Evolutionary conservation across 2,113 vertebrate species (phyloP).

Genomic region (Peromyscus californicus): DNA sequence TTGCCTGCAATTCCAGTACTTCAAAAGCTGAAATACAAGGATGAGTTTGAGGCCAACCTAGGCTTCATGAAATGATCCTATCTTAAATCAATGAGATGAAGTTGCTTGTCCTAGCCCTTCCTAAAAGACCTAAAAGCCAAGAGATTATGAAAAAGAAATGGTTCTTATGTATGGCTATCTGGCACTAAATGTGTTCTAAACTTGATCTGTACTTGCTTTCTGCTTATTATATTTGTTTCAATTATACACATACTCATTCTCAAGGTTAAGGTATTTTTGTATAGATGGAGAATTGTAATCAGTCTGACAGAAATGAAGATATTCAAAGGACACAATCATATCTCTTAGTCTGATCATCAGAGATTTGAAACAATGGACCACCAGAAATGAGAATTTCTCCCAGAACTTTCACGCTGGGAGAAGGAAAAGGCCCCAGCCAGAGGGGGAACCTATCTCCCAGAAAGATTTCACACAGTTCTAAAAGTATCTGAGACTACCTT

Average conservation of each 20-base stretch:
- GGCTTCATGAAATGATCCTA: not conserved
- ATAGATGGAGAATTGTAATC: not conserved
- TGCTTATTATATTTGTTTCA: not conserved
- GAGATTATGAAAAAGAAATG: not conserved
- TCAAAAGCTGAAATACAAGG: not conserved
- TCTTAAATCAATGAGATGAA: not conserved
- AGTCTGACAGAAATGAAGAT: not conserved
- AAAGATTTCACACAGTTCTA: not conserved
- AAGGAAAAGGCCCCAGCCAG: not conserved
- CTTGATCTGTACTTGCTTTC: not conserved
- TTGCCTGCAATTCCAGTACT: not conserved
- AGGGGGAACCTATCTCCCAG: not conserved
- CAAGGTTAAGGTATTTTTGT: not conserved
- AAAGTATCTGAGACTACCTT: not conserved
- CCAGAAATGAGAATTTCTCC: not conserved
- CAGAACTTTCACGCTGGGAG: not conserved
- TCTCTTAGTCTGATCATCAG: not conserved
- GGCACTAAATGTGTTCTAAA: not conserved
- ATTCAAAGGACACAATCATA: not conserved
- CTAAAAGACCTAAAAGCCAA: not conserved
- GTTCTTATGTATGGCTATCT: not conserved
- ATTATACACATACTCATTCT: not conserved
- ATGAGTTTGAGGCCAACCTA: not conserved
- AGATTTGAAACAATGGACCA: not conserved
- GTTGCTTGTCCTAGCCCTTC: not conserved